phyloP scores from a whole-genome alignment of 1,140 invertebrate species.

The Harlomillsia oculata region DNA sequence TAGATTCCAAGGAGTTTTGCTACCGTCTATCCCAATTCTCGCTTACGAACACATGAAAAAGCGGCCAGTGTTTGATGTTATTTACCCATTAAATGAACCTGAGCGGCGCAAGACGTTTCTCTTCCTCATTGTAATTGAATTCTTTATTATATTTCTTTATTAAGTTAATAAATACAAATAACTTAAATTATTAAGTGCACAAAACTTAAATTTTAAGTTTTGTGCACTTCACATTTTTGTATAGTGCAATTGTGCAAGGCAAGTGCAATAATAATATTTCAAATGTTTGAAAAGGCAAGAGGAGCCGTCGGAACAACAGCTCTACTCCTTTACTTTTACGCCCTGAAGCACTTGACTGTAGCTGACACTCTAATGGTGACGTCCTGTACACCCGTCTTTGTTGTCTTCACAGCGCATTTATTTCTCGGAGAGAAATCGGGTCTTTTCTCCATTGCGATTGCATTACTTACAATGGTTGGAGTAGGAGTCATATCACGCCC shows the following conservation, averaged over 20 bases:
- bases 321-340: slow-evolving; percentile 21
- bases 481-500: slow-evolving; percentile 24
- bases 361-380: slow-evolving; percentile 63
- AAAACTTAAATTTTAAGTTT: not conserved
- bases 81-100: not conserved
- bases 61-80: not conserved
- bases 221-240: not conserved
- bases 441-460: slow-evolving; percentile 3
- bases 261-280: not conserved
- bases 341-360: slow-evolving; percentile 12
- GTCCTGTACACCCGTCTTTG: not conserved
- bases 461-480: slow-evolving; percentile 13
- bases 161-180: not conserved
- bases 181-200: not conserved
- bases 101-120: not conserved
- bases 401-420: not conserved
- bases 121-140: slow-evolving; percentile 1
- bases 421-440: not conserved
- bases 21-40: slow-evolving; percentile 39
- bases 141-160: not conserved
- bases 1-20: slow-evolving; percentile 41
- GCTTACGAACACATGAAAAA: slow-evolving; percentile 15
- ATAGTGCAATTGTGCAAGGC: not conserved
- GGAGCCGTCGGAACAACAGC: slow-evolving; percentile 10
- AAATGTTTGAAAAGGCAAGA: slow-evolving; percentile 14